Conservation (phyloP, 2,797 vertebrate species). For the Lerista edwardsae region DNA sequence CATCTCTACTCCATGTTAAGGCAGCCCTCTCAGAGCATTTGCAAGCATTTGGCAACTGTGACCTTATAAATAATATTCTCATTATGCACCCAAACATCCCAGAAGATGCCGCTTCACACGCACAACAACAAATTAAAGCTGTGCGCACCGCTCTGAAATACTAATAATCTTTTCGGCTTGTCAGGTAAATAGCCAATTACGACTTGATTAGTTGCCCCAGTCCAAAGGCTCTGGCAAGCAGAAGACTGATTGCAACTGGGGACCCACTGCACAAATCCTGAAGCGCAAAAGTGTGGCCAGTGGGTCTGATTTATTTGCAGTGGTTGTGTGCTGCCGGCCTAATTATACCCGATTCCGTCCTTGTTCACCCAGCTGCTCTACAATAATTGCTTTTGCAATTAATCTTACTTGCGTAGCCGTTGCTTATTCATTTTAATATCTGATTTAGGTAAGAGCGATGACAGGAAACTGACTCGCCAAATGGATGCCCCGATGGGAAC, state of each 20-base stretch:
- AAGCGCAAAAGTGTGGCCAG: background rate
- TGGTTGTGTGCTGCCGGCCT: conserved; percentile 1
- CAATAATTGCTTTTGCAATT: background rate
- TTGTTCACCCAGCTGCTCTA: background rate
- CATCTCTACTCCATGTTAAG: background rate
- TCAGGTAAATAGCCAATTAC: conserved; percentile 39
- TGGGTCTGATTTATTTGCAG: background rate
- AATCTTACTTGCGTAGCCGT: conserved; percentile 14
- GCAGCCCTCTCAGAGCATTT: background rate
- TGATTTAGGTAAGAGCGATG: conserved; percentile 12
- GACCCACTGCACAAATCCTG: conserved; percentile 17
- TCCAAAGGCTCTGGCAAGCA: conserved; percentile 24
- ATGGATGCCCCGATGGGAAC: background rate
- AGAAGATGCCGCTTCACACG: background rate
- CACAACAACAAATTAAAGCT: conserved; percentile 7
- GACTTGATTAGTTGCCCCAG: conserved; percentile 30
- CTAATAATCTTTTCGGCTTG: conserved; percentile 14
- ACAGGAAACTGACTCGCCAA: background rate
- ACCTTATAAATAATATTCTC: conserved; percentile 22
- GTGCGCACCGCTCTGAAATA: background rate
- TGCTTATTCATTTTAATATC: conserved; percentile 26
- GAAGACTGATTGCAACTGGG: background rate
- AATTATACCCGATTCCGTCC: background rate
- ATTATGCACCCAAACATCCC: conserved; percentile 18
- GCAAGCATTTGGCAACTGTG: background rate